Evolutionary conservation across 2,888 invertebrate genomes (phyloP), one percentile per base, ranked within the genome.

Genomic region (Clunio marinus): DNA sequence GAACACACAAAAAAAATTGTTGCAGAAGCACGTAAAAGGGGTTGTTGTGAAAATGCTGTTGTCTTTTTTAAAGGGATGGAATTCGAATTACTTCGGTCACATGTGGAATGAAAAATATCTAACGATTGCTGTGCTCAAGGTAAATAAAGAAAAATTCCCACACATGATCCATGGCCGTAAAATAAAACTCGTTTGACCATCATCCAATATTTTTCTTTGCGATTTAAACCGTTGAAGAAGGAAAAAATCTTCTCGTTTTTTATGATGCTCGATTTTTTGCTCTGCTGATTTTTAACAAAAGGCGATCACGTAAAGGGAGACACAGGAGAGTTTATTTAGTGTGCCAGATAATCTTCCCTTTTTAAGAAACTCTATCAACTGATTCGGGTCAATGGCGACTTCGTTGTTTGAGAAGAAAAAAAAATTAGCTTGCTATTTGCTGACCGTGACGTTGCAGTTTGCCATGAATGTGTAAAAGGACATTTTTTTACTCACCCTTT

Each of bases 71-170:
- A 41, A 63, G 45, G 45, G 25, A 24, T 24, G 45, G n/a, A n/a
- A 59, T 13, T 13, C 8, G 22, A 58, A 28, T n/a, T 37, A n/a
- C 22, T 27, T 28, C 22, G 17, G 4, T 10, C 17, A 59, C 59
- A 59, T 63, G 45, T 46, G 46, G 28, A n/a, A n/a, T 45, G 27
- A 10, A 4, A 10, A 32, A 7, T 32, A 4, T 27, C 57, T 20
- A 13, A 5, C 4, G 57, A 27, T 57, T 7, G 46, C 13, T 24
- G 7, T 45, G 27, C 63, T 45, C 25, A 46, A 46, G 63, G 63
- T 37, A 63, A 63, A 63, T 59, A 59, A 59, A 57, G 28, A 63
- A 63, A n/a, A 63, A 63, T 63, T 63, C 63, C 63, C 63, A 63
- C 63, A 63, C 63, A 63, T 63, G 63, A 63, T 27, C 17, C 25